A percentile compares a stretch with the other conserved stretches of the same genome.
Evolutionary conservation across 2,888 invertebrate genomes (phyloP).

Genomic region (Fragum fragum): DNA sequence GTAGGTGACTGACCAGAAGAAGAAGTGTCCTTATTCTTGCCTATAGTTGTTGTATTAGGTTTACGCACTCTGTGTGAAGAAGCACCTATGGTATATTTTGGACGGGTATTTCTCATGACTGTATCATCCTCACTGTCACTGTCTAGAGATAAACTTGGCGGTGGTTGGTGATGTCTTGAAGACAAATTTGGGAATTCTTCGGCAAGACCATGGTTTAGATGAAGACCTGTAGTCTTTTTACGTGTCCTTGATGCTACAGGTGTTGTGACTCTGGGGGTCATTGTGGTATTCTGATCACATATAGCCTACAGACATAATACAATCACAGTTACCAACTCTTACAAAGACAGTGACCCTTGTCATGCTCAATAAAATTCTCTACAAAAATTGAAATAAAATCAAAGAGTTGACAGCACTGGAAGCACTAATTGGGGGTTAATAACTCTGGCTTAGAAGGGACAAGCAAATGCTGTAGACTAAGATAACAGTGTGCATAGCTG

Average conservation of each 20-base stretch:
- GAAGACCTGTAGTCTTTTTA: slow-evolving; percentile 33
- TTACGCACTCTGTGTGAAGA: slow-evolving; percentile 51
- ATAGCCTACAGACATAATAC: slow-evolving; percentile 63
- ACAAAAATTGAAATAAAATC: too few species aligned
- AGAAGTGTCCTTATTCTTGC: slow-evolving; percentile 17
- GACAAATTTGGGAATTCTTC: slow-evolving; percentile 62
- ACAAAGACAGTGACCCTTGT: too few species aligned
- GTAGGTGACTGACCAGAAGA: slow-evolving; percentile 26
- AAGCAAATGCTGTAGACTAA: too few species aligned
- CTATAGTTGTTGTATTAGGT: slow-evolving; percentile 39
- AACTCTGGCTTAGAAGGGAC: too few species aligned
- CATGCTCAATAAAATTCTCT: too few species aligned
- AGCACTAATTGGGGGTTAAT: too few species aligned
- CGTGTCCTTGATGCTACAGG: slow-evolving; percentile 53
- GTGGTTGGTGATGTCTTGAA: slow-evolving; percentile 54
- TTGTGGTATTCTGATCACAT: slow-evolving; percentile 70
- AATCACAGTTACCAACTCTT: too few species aligned
- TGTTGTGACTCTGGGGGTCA: slow-evolving; percentile 70
- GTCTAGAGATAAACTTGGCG: slow-evolving; percentile 33
- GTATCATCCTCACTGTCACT: slow-evolving; percentile 28
- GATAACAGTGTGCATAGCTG: too few species aligned
- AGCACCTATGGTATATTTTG: slow-evolving; percentile 31
- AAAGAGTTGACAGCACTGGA: too few species aligned
- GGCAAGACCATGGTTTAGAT: slow-evolving; percentile 51
- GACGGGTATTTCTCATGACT: slow-evolving; percentile 6